phyloP scores from a whole-genome alignment of 1,140 invertebrate genomes.

The Drosophila yakuba region DNA sequence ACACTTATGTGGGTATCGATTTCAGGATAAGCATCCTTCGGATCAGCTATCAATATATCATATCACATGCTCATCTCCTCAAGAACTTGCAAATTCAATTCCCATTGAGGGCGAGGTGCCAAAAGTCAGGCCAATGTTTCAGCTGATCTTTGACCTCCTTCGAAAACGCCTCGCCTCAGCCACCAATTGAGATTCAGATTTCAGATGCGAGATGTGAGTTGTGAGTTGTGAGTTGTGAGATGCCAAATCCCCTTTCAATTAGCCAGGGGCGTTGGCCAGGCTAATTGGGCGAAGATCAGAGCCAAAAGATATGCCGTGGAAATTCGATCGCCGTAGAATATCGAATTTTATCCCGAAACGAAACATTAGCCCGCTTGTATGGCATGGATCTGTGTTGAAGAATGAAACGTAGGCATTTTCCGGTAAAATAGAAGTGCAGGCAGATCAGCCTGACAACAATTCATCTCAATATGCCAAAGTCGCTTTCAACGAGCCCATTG shows the following conservation, averaged over 20 bases:
- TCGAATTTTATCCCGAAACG: neutral
- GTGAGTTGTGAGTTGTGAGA: neutral
- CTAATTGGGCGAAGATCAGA: constrained; percentile 42
- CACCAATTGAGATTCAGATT: constrained; percentile 31
- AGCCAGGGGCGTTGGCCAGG: constrained; percentile 43
- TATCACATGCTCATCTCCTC: neutral
- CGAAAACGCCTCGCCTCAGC: constrained; percentile 12
- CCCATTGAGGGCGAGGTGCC: constrained; percentile 12
- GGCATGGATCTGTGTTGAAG: neutral
- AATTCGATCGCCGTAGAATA: constrained; percentile 31
- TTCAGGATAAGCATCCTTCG: neutral
- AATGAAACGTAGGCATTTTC: constrained; percentile 6
- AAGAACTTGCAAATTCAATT: neutral
- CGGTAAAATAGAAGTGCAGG: constrained; percentile 26
- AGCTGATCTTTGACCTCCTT: constrained; percentile 46
- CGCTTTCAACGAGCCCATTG: constrained; percentile 76
- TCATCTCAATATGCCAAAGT: constrained; percentile 82
- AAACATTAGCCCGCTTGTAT: neutral
- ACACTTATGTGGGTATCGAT: neutral
- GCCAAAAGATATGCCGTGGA: constrained; percentile 17
- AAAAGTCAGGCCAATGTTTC: constrained; percentile 36
- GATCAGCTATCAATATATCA: neutral
- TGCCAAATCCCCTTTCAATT: constrained; percentile 28
- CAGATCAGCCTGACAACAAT: constrained; percentile 53
- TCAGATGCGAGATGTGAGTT: neutral